A percentile compares a stretch with the other conserved stretches of the same genome.
These are phyloP conservation scores for Dicrostonyx torquatus DNA, from an alignment of 2,797 vertebrate species.

Conservation along the genomic window DNA sequence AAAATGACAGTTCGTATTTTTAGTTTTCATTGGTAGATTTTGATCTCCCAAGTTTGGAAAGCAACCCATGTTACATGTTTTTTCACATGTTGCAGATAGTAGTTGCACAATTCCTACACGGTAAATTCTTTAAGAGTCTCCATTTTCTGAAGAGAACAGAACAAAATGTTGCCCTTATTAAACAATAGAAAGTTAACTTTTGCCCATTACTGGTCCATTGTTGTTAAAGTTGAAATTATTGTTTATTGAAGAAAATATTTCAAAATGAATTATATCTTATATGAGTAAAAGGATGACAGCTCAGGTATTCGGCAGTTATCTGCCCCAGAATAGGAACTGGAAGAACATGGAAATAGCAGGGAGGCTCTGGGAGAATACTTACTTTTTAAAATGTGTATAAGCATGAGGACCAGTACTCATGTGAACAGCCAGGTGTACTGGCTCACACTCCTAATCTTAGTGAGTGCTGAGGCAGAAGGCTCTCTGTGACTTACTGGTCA, in stretches of 20 bases:
- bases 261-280: slow-evolving; percentile 39
- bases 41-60: not conserved
- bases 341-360: slow-evolving; percentile 26
- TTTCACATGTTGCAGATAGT: slow-evolving; percentile 18
- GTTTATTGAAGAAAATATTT: slow-evolving; percentile 15
- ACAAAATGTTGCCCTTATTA: slow-evolving; percentile 55
- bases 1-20: slow-evolving; percentile 27
- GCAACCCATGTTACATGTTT: slow-evolving; percentile 20
- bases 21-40: not conserved
- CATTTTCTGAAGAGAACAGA: slow-evolving; percentile 10
- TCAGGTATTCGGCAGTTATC: slow-evolving; percentile 1
- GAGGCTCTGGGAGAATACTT: not conserved
- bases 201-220: slow-evolving; percentile 14
- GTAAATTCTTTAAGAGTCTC: not conserved
- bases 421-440: not conserved
- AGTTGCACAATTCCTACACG: slow-evolving; percentile 42
- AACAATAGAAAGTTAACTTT: slow-evolving; percentile 19
- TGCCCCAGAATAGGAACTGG: not conserved
- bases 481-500: not conserved
- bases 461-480: not conserved
- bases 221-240: slow-evolving; percentile 37
- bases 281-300: not conserved
- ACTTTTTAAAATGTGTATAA: not conserved
- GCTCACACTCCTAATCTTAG: not conserved
- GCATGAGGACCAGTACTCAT: not conserved